Base-by-base conservation (phyloP, 2,113 vertebrate genomes). In the Gasterosteus nipponicus region DNA sequence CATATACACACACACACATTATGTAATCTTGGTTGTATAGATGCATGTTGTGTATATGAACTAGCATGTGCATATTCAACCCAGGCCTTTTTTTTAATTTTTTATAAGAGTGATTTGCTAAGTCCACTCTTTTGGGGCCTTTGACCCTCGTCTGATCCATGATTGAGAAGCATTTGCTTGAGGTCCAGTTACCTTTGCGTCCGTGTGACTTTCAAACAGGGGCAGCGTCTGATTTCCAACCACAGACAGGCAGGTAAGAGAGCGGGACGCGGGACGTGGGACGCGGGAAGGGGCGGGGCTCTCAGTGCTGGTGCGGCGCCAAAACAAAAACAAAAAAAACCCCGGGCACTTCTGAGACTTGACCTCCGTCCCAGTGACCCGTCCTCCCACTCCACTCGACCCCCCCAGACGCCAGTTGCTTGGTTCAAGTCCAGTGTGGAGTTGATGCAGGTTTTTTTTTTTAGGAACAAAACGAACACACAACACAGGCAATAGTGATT, bases 1-100 rank as follows among this genome's bases (percentile, higher is more conserved):
- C 83, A 85, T 84, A 90, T 68, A 90, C 88, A 89, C 87, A 90
- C 87, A 90, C 87, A 86, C 73, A 89, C 72, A 72, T 74, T 72
- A 76, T 35, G 68, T 80, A 87, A 67, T 73, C 56, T 67, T 80
- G 69, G 78, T 42, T 87, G 89, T 88, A 86, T 82, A 78, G 56
- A 56, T 56, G 53, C 26, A 56, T 29, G n/a, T 26, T 11, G 53
- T 79, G 86, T 90, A 84, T 90, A 92, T 85, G 80, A 92, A 85
- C 91, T 89, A 91, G 91, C 85, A 89, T 94, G 92, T 94, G 93
- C 94, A 94, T 94, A 94, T 91, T 93, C 84, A 91, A 96, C 96
- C 96, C 95, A 96, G 96, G 95, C 94, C 96, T 94, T 89, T 93
- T 35, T 76, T 81, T 58, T 31, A 42, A 5, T 46, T 73, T 60